A percentile compares a stretch with the other conserved stretches of the same genome.
These are phyloP conservation scores for Eledona agricola DNA, from an alignment of 2,888 invertebrate genomes.

Conservation along the genomic window DNA sequence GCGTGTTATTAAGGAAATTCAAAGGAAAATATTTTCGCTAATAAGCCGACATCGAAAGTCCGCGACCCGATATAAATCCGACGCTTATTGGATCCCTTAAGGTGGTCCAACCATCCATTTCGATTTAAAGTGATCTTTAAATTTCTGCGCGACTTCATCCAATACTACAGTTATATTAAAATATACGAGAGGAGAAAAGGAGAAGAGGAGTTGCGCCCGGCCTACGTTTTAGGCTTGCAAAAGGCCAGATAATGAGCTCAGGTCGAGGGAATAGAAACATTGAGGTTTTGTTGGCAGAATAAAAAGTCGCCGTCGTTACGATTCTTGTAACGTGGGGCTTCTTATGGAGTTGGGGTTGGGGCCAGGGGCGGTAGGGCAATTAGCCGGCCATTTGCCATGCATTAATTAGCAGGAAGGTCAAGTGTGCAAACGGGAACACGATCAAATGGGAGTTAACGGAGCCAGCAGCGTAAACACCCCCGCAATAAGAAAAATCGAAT, in stretches of 20 bases:
- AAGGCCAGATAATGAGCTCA: constrained; percentile 48
- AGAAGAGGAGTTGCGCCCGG: constrained; percentile 15
- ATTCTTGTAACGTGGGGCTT: no score
- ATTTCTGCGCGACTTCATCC: constrained; percentile 31
- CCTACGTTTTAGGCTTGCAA: constrained; percentile 40
- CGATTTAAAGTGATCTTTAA: constrained; percentile 34
- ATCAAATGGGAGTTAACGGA: no score
- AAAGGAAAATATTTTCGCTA: constrained; percentile 18
- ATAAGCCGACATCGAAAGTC: constrained; percentile 5
- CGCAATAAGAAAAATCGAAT: constrained; percentile 17
- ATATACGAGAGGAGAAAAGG: constrained; percentile 41
- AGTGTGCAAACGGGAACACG: no score
- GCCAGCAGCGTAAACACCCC: constrained; percentile 18
- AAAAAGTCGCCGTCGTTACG: constrained; percentile 43
- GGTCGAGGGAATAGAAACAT: constrained; percentile 46
- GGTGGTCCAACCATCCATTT: constrained; percentile 26
- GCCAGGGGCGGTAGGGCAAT: no score
- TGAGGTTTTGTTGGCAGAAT: constrained; percentile 43
- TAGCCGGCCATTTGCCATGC: no score
- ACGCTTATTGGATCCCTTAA: constrained; percentile 29
- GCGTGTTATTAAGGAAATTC: constrained; percentile 15
- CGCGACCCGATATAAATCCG: constrained; percentile 23
- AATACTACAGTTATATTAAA: constrained; percentile 41
- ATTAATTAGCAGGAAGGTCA: no score
- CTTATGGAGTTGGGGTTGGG: no score